These are phyloP conservation scores for Cinara cedri DNA, from an alignment of 2,888 invertebrate genomes.

Conservation along the genomic window DNA sequence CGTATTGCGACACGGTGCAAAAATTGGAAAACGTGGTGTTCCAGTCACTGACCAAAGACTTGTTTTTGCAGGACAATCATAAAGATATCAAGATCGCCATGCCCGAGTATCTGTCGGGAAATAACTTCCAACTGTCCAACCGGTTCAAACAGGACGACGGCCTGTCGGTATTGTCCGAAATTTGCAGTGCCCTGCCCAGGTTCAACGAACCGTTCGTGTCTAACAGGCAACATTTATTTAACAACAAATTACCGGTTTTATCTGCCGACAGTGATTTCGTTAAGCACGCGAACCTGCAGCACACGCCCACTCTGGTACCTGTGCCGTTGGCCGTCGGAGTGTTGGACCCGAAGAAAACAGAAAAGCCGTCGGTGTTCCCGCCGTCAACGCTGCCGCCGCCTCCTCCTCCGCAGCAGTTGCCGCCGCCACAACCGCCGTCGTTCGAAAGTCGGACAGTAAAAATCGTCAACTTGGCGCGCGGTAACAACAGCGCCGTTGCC, in stretches of 20 bases:
- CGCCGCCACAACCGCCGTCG: neutral
- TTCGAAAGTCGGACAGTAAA: conserved; percentile 43
- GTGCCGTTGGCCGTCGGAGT: too few species aligned
- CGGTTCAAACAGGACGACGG: conserved; percentile 52
- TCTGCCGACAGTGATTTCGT: neutral
- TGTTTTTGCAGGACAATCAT: conserved; percentile 9
- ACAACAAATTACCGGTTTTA: neutral
- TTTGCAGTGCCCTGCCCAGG: conserved; percentile 45
- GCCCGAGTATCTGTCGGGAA: conserved; percentile 8
- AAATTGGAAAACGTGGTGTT: conserved; percentile 24
- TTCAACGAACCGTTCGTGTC: conserved; percentile 36
- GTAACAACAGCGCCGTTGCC: neutral
- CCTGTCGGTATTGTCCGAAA: conserved; percentile 42
- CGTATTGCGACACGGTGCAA: conserved; percentile 14
- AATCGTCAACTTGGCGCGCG: conserved; percentile 42
- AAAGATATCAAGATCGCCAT: conserved; percentile 53
- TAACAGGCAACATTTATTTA: conserved; percentile 36
- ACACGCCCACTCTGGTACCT: too few species aligned
- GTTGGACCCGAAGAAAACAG: too few species aligned
- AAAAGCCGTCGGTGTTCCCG: neutral
- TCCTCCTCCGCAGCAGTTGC: neutral
- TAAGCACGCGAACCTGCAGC: neutral
- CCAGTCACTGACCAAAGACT: conserved; percentile 24
- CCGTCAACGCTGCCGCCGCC: neutral
- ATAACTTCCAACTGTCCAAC: conserved; percentile 33